Evolutionary conservation across 1,140 invertebrate genomes (phyloP), one percentile per base, ranked within the genome.

Genomic region (Ctenoplectra terminalis): DNA sequence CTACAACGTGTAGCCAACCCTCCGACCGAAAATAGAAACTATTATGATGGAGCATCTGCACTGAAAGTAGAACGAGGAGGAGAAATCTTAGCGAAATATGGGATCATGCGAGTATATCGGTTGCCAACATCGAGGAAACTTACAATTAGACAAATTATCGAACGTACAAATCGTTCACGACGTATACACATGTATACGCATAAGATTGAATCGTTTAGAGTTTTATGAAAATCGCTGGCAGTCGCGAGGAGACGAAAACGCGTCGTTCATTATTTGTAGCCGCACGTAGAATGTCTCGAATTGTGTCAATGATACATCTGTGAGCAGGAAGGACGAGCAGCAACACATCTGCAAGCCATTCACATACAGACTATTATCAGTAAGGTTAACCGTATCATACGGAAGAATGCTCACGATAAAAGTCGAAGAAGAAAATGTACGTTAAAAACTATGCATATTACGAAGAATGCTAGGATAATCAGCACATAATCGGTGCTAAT

Each of bases 31-130:
- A 87, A 87, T 87, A 87, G 86, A 80, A 83, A 87, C 85, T 86
- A 86, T 86, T 87, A 87, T 83, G 84, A 86, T 86, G 74, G 71
- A 86, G 75, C 85, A 86, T 87, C 84, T 86, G 85, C 56, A 72
- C 54, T n/a, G 85, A 63, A 73, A 66, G 81, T 81, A 46, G 52
- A 66, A 37, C 52, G 52, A 72, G 75, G 34, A 78, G 37, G 75
- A 77, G 66, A 79, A 78, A 64, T 83, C 74, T 83, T 70, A 56
- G 58, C 40, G 48, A 76, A 76, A 82, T 72, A 82, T 71, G 61
- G 63, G 34, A 74, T 66, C 52, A n/a, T 46, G 6, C 20, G 69
- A 40, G 23, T 70, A 37, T 26, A 54, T 26, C 58, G 52, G 9
- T 78, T 67, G 54, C 70, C 46, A 43, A 26, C 56, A 50, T n/a